Conservation (phyloP, 2,888 invertebrate species). For the Dermolepida albohirtum region DNA sequence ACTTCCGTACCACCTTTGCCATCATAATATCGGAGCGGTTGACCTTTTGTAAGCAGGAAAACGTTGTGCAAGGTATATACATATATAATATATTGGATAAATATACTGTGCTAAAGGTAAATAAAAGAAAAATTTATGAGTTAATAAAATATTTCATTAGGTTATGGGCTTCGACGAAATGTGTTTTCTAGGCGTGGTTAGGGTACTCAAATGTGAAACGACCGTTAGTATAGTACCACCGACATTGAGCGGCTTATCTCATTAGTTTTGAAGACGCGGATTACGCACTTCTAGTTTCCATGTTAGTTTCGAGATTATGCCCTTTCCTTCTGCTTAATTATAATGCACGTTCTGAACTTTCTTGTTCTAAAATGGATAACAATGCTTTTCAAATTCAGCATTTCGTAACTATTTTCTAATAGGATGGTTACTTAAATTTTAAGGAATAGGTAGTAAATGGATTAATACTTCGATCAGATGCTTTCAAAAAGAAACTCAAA, state of each 20-base stretch:
- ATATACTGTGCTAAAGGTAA: constrained; percentile 17
- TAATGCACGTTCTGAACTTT: constrained; percentile 24
- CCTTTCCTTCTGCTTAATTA: constrained; percentile 33
- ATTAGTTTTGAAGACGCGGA: constrained; percentile 35
- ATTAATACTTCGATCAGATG: too few species aligned
- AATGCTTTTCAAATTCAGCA: constrained; percentile 6
- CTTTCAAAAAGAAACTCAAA: too few species aligned
- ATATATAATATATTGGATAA: constrained; percentile 12
- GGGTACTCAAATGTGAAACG: constrained; percentile 15
- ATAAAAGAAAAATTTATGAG: constrained; percentile 30
- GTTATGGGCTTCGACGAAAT: constrained; percentile 20
- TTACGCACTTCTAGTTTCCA: constrained; percentile 29
- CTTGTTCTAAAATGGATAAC: background rate
- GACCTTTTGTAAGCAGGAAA: constrained; percentile 36
- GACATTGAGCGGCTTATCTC: constrained; percentile 27
- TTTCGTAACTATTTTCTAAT: background rate
- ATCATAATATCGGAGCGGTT: constrained; percentile 14
- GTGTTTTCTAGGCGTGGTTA: constrained; percentile 24
- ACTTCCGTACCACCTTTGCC: constrained; percentile 20
- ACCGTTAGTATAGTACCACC: constrained; percentile 3
- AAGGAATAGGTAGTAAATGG: too few species aligned
- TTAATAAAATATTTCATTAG: constrained; percentile 37
- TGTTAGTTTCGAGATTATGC: constrained; percentile 26
- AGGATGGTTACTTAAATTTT: constrained; percentile 8
- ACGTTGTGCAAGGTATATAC: constrained; percentile 33